These are phyloP conservation scores for Acrobasis repandana DNA, from an alignment of 2,888 invertebrate species.

Conservation along the genomic window DNA sequence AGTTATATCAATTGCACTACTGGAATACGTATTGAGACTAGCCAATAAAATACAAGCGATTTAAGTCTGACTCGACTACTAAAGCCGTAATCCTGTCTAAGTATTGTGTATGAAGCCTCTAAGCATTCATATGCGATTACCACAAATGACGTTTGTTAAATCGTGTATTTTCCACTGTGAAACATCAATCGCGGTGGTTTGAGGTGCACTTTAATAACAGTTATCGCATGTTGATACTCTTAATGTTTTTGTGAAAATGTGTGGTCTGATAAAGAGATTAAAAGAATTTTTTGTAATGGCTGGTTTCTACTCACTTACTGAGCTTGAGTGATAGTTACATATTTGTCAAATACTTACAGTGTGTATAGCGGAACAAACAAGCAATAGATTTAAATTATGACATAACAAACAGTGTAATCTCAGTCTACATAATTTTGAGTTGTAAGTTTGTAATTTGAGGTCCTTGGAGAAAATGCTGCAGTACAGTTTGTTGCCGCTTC, in stretches of 20 bases:
- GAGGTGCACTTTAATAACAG: constrained; percentile 15
- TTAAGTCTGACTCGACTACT: background rate
- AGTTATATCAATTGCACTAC: background rate
- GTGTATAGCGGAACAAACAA: too few species aligned
- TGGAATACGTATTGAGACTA: background rate
- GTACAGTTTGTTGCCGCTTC: too few species aligned
- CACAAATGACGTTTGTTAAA: constrained; percentile 24
- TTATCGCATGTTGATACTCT: constrained; percentile 14
- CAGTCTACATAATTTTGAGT: too few species aligned
- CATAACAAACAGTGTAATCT: too few species aligned
- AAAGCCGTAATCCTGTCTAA: constrained; percentile 3
- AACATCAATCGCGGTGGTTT: constrained; percentile 14
- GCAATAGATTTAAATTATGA: too few species aligned
- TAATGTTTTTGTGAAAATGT: constrained; percentile 20
- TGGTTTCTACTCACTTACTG: too few species aligned
- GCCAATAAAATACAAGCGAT: constrained; percentile 1
- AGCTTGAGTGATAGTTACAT: too few species aligned
- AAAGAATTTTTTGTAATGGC: background rate
- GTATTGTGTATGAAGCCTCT: constrained; percentile 14
- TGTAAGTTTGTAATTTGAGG: too few species aligned
- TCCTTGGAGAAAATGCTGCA: too few species aligned
- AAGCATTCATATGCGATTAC: constrained; percentile 22
- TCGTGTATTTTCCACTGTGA: constrained; percentile 20
- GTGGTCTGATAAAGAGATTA: constrained; percentile 7
- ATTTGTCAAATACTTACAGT: too few species aligned